Evolutionary conservation across 2,113 vertebrate genomes (phyloP), one percentile per base, ranked within the genome.

Genomic region (Caretta caretta): DNA sequence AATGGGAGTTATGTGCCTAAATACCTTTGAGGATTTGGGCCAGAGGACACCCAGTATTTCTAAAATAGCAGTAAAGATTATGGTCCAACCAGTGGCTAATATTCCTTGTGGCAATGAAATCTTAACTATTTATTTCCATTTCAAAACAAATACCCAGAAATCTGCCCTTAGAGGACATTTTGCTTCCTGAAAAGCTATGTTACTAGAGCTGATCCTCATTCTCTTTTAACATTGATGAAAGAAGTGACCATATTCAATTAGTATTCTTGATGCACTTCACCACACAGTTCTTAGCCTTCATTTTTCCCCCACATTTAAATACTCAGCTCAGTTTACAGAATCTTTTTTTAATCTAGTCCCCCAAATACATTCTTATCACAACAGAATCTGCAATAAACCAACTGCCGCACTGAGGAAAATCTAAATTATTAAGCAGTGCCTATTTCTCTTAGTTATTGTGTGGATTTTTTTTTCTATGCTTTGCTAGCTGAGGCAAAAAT

Each of bases 271-370:
- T 94, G 87, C 53, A 90, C 81, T 93, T 91, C 62, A 51, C 59
- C 81, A 85, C 4, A 5, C 79, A 81, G 14, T 65, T 92, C 25
- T 81, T 91, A 79, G 42, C 16, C 49, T 94, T 95, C 86, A 79
- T 92, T 83, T 94, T 29, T 78, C 72, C 69, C 80, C 80, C 82
- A 14, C 31, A 90, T 96, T 94, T 91, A 91, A 96, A 86, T 72
- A 50, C 5, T 2, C 56, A 82, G 25, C 50, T 93, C 10, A 0
- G 20, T 90, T 96, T 95, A 75, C 80, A 96, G 92, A 76, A 83
- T 38, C 14, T 93, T 90, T 1, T 81, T 93, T 89, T 84, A 95
- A 91, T 95, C 94, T 81, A 72, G 27, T 50, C 82, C 57, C 86
- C 91, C 83, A 90, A 59, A 59, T 48, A 31, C 50, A 22, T 90